Percentiles rank a stretch among this genome's conserved stretches.
Conservation (phyloP, 2,113 vertebrate genomes). For the Zosterops lateralis region DNA sequence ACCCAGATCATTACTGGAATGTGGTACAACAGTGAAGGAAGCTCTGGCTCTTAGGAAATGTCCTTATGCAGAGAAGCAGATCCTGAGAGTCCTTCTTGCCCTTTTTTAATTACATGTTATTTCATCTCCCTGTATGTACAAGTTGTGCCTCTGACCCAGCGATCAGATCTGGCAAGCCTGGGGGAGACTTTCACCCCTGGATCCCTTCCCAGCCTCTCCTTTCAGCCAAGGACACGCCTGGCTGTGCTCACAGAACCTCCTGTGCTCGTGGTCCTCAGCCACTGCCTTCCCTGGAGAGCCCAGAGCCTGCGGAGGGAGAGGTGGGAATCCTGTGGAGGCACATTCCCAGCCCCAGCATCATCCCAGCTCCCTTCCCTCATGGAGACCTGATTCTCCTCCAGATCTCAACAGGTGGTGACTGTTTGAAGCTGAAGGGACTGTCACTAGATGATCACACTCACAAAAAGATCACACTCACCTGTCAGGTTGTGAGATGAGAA, state of each 20-base stretch:
- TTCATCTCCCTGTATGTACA: neutral
- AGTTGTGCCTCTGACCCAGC: neutral
- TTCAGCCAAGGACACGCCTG: neutral
- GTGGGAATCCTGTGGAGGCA: neutral
- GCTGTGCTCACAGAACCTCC: neutral
- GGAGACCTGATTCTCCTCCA: neutral
- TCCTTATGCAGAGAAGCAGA: neutral
- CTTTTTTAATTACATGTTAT: accelerated
- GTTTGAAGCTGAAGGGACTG: neutral
- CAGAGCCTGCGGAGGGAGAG: neutral
- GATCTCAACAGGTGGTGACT: accelerated
- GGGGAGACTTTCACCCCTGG: neutral
- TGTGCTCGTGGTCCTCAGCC: neutral
- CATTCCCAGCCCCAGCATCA: neutral
- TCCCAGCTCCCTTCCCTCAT: neutral
- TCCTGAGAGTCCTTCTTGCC: neutral
- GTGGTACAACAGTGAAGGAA: accelerated
- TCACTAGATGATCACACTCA: too few species aligned
- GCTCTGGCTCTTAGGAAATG: neutral
- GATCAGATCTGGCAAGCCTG: neutral
- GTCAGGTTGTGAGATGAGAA: too few species aligned
- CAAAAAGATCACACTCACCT: too few species aligned
- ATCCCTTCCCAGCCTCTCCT: neutral
- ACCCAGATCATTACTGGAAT: accelerated
- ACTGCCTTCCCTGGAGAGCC: neutral